phyloP scores from a whole-genome alignment of 1,140 invertebrate species.

The Hirudo medicinalis region DNA sequence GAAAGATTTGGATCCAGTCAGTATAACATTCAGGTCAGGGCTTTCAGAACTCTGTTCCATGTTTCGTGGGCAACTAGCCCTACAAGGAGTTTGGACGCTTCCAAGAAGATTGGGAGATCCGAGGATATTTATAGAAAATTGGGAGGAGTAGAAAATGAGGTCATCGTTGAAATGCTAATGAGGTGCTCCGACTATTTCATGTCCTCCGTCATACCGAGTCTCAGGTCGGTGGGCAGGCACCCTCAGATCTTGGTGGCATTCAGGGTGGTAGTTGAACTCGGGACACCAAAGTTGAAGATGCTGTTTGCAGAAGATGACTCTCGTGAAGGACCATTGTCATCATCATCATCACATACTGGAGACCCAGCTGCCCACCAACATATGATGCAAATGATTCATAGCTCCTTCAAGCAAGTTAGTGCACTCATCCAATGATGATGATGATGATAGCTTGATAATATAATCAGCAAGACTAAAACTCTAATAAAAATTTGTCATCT shows the following conservation, averaged over 20 bases:
- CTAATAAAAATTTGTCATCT: too few species aligned
- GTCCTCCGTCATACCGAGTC: neutral
- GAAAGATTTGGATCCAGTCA: conserved; percentile 1
- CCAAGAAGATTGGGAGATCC: too few species aligned
- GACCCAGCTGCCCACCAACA: too few species aligned
- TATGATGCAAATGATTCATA: neutral
- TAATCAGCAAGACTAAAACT: too few species aligned
- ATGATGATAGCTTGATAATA: too few species aligned
- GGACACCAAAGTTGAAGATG: neutral
- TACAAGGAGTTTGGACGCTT: neutral
- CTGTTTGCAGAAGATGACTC: neutral
- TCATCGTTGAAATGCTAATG: neutral
- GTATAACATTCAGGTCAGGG: neutral
- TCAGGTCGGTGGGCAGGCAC: neutral
- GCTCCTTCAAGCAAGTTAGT: conserved; percentile 9
- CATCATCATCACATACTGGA: neutral
- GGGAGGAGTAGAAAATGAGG: neutral
- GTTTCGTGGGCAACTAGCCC: neutral
- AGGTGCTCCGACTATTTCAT: conserved; percentile 9
- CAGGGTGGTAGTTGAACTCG: neutral
- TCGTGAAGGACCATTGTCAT: neutral
- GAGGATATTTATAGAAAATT: too few species aligned
- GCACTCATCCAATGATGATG: too few species aligned
- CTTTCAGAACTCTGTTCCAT: neutral
- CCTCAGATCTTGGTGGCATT: neutral